These are phyloP conservation scores for Lycorma delicatula DNA, from an alignment of 1,140 invertebrate genomes.

Conservation along the genomic window DNA sequence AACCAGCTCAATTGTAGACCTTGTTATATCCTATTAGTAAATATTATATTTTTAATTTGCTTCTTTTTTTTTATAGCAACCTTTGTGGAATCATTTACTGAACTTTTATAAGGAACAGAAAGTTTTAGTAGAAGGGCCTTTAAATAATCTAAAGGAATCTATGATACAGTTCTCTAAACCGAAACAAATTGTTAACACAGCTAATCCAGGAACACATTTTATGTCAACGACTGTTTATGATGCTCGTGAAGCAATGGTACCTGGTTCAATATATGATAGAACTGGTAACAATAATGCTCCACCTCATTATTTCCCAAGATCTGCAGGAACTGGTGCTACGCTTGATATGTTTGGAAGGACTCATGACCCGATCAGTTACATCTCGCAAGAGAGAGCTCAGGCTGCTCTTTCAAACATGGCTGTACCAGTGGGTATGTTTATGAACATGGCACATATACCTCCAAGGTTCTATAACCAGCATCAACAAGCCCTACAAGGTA, in stretches of 20 bases:
- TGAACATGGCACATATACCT: slow-evolving; percentile 86
- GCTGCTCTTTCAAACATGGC: slow-evolving; percentile 69
- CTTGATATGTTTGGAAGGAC: slow-evolving; percentile 53
- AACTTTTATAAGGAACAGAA: slow-evolving; percentile 98
- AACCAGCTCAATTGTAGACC: neutral
- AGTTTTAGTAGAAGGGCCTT: slow-evolving; percentile 93
- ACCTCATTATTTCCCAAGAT: slow-evolving; percentile 38
- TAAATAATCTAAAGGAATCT: slow-evolving; percentile 95
- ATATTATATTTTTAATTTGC: neutral
- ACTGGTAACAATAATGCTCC: slow-evolving; percentile 33
- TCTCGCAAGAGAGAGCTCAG: slow-evolving; percentile 75
- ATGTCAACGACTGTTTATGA: slow-evolving; percentile 95
- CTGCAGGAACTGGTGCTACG: slow-evolving; percentile 8
- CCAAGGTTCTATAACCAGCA: slow-evolving; percentile 80
- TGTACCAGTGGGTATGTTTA: slow-evolving; percentile 90
- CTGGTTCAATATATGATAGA: slow-evolving; percentile 71
- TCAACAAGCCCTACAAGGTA: slow-evolving; percentile 51
- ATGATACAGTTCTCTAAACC: slow-evolving; percentile 96
- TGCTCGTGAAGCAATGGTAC: slow-evolving; percentile 80
- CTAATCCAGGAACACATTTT: slow-evolving; percentile 93
- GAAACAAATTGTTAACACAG: slow-evolving; percentile 85
- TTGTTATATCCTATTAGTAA: neutral
- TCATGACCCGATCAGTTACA: slow-evolving; percentile 89
- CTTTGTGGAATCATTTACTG: slow-evolving; percentile 96
- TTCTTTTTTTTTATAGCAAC: slow-evolving; percentile 52